A percentile compares a stretch with the other conserved stretches of the same genome.
Conservation (phyloP, 2,888 invertebrate genomes). For the Drosophila koepferae region DNA sequence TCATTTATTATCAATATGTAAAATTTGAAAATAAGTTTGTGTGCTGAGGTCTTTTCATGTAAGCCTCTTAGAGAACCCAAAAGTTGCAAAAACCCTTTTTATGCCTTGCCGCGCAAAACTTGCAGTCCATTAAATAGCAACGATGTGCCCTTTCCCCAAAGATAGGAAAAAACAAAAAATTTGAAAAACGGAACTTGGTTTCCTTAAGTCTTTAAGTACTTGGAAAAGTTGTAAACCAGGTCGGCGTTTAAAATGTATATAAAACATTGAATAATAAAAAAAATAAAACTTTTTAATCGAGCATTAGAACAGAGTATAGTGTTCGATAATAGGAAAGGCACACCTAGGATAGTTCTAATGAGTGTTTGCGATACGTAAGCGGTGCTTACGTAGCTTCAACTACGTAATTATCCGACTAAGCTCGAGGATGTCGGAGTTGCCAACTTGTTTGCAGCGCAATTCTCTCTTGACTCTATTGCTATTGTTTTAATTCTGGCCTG, state of each 20-base stretch:
- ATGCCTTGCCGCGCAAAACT: slow-evolving; percentile 54
- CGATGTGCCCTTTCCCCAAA: slow-evolving; percentile 24
- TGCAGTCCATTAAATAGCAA: slow-evolving; percentile 64
- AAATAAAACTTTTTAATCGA: slow-evolving; percentile 61
- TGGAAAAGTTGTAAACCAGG: slow-evolving; percentile 50
- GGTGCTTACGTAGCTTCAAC: slow-evolving; percentile 54
- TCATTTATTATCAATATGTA: slow-evolving; percentile 36
- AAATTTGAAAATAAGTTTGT: slow-evolving; percentile 25
- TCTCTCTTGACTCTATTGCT: slow-evolving; percentile 39
- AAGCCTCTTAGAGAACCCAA: slow-evolving; percentile 44
- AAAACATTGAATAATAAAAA: slow-evolving; percentile 58
- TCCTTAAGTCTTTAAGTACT: slow-evolving; percentile 77
- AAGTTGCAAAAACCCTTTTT: slow-evolving; percentile 48
- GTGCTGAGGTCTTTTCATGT: slow-evolving; percentile 11
- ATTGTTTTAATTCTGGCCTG: slow-evolving; percentile 61
- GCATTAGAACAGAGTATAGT: slow-evolving; percentile 35
- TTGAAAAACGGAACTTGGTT: slow-evolving; percentile 37
- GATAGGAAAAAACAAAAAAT: slow-evolving; percentile 1
- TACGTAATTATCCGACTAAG: slow-evolving; percentile 74
- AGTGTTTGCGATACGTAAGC: slow-evolving; percentile 35
- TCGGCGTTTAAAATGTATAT: slow-evolving; percentile 49
- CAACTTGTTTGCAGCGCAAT: slow-evolving; percentile 55
- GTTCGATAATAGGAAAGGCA: neutral
- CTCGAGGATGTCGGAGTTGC: slow-evolving; percentile 52
- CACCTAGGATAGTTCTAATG: slow-evolving; percentile 17